phyloP scores from a whole-genome alignment of 2,888 invertebrate genomes.

The Ditylenchus weischeri region DNA sequence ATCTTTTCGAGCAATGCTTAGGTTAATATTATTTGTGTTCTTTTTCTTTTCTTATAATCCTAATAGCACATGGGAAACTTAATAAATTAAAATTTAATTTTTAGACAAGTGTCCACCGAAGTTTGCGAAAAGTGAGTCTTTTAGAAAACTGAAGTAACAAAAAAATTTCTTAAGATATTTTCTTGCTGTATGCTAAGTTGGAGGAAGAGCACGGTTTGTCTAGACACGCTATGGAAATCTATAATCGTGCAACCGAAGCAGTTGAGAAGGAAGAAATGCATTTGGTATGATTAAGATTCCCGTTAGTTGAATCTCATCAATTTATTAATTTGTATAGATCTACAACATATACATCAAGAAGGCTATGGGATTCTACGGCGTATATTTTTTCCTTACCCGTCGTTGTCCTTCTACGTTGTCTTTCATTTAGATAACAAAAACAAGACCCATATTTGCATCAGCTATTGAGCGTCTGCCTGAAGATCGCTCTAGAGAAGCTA shows the following conservation, averaged over 20 bases:
- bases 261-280: slow-evolving; percentile 90
- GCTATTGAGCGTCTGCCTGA: slow-evolving; percentile 90
- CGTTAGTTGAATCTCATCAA: background rate
- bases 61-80: no score
- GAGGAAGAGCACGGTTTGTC: slow-evolving; percentile 98
- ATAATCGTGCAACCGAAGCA: slow-evolving; percentile 87
- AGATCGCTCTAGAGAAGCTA: slow-evolving; percentile 76
- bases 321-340: slow-evolving; percentile 68
- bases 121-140: slow-evolving; percentile 74
- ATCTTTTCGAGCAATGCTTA: slow-evolving; percentile 96
- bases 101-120: slow-evolving; percentile 87
- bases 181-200: slow-evolving; percentile 89
- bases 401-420: no score
- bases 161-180: slow-evolving; percentile 66
- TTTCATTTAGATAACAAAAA: slow-evolving; percentile 93
- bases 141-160: slow-evolving; percentile 2
- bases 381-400: no score
- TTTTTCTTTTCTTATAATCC: no score
- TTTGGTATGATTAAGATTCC: slow-evolving; percentile 65
- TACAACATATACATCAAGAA: slow-evolving; percentile 97
- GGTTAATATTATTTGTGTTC: no score
- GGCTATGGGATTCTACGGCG: slow-evolving; percentile 94
- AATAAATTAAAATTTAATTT: no score
- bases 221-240: slow-evolving; percentile 97
- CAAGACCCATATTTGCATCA: slow-evolving; percentile 93